These are phyloP conservation scores for Nyctalus aviator DNA, from an alignment of 2,797 vertebrate species.

Conservation along the genomic window DNA sequence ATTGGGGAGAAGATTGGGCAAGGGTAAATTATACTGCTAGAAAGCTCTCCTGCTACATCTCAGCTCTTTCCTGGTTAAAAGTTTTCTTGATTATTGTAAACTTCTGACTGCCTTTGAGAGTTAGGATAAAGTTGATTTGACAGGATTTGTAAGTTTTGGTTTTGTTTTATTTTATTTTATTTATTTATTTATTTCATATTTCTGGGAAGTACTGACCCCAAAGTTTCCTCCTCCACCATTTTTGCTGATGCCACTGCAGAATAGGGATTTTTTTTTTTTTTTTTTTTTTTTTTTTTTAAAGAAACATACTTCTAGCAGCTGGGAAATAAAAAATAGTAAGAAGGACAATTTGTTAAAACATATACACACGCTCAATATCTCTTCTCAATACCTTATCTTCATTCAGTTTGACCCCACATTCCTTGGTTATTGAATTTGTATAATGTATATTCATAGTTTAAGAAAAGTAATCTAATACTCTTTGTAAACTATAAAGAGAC, in stretches of 20 bases:
- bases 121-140: conserved; percentile 4
- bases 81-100: background rate
- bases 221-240: background rate
- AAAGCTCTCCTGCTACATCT: background rate
- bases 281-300: background rate
- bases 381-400: background rate
- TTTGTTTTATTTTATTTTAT: background rate
- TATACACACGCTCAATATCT: no score
- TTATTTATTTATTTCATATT: background rate
- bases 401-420: conserved; percentile 13
- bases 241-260: background rate
- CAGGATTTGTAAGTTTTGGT: background rate
- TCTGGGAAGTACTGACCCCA: background rate
- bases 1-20: background rate
- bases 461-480: background rate
- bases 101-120: background rate
- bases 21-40: background rate
- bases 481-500: conserved; percentile 30
- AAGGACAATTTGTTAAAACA: background rate
- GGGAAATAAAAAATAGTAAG: conserved; percentile 10
- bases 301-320: background rate
- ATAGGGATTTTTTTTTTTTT: background rate
- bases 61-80: background rate
- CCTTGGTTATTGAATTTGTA: background rate
- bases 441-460: conserved; percentile 36